These are phyloP conservation scores for Phlogophora meticulosa DNA, from an alignment of 2,888 invertebrate genomes.

Conservation along the genomic window DNA sequence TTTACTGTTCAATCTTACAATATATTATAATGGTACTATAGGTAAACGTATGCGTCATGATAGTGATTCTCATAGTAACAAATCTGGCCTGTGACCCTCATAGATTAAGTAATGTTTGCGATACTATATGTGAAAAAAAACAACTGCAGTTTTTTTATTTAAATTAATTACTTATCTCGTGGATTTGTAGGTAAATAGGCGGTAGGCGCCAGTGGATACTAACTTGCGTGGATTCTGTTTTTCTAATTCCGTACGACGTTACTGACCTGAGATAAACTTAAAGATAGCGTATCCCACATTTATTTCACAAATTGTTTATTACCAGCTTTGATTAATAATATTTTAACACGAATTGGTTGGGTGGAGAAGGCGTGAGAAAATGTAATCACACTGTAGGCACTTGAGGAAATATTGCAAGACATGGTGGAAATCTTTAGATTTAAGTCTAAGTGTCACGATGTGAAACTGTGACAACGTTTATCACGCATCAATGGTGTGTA, in stretches of 20 bases:
- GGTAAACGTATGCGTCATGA: slow-evolving; percentile 22
- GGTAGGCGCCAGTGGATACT: slow-evolving; percentile 82
- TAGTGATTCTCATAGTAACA: slow-evolving; percentile 28
- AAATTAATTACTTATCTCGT: slow-evolving; percentile 71
- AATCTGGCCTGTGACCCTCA: slow-evolving; percentile 34
- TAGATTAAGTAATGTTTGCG: slow-evolving; percentile 21
- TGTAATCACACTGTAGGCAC: slow-evolving; percentile 25
- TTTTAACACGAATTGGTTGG: slow-evolving; percentile 75
- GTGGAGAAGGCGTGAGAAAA: slow-evolving; percentile 65
- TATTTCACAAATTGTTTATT: slow-evolving; percentile 78
- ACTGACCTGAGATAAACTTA: slow-evolving; percentile 87
- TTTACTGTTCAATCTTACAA: slow-evolving; percentile 18
- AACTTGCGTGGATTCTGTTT: slow-evolving; percentile 74
- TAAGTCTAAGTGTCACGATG: slow-evolving; percentile 9
- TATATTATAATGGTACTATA: slow-evolving; percentile 8
- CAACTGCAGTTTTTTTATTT: slow-evolving; percentile 64
- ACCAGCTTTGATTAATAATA: slow-evolving; percentile 65
- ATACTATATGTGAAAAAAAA: slow-evolving; percentile 53
- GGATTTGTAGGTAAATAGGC: slow-evolving; percentile 73
- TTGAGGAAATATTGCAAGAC: slow-evolving; percentile 11
- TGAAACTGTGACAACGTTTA: slow-evolving; percentile 13
- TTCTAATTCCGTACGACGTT: slow-evolving; percentile 81
- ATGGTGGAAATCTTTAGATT: slow-evolving; percentile 30
- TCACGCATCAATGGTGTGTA: slow-evolving; percentile 16
- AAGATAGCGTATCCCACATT: slow-evolving; percentile 76